Evolutionary conservation across 1,140 invertebrate genomes (phyloP), one percentile per base, ranked within the genome.

Genomic region (Ctenoplectra terminalis): DNA sequence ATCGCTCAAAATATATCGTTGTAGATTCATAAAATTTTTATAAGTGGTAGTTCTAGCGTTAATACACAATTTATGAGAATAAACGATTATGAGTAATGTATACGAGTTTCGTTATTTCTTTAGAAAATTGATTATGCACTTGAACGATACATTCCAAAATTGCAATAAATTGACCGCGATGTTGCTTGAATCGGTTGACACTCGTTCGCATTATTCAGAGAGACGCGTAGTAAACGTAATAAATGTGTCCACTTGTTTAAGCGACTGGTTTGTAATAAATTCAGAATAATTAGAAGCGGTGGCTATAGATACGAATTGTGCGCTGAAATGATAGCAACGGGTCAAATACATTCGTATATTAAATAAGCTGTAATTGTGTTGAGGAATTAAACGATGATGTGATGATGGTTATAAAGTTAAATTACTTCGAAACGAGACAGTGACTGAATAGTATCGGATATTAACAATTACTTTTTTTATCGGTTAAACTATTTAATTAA

Each of bases 261-360:
- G 23, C 20, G 52, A 54, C 74, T 20, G 66, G 52, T 70, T 70
- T 37, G 75, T 54, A 70, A 60, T 70, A 70, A 70, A 78, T 52
- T 29, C 29, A 20, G 67, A 78, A 60, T 78, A 70, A 78, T 78
- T 78, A 40, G 75, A 26, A 26, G 20, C 66, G 66, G 66, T 37
- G 48, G 52, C 26, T 40, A 70, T n/a, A 23, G 66, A 31, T 2
- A 37, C 13, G 17, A 70, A 78, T 78, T 78, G 67, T 50, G 17
- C 29, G 40, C 11, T 7, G 5, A n/a, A 58, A 48, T 48, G 61
- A 78, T 78, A 34, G 31, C 43, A 31, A 58, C 31, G 23, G 8
- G 37, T 20, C 43, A 13, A 15, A 37, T n/a, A 61, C 7, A 70
- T 78, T 40, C 31, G n/a, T 71, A 23, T 40, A 40, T 71, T 37